Evolutionary conservation across 2,888 invertebrate genomes (phyloP).

Genomic region (Nomada ferruginata): DNA sequence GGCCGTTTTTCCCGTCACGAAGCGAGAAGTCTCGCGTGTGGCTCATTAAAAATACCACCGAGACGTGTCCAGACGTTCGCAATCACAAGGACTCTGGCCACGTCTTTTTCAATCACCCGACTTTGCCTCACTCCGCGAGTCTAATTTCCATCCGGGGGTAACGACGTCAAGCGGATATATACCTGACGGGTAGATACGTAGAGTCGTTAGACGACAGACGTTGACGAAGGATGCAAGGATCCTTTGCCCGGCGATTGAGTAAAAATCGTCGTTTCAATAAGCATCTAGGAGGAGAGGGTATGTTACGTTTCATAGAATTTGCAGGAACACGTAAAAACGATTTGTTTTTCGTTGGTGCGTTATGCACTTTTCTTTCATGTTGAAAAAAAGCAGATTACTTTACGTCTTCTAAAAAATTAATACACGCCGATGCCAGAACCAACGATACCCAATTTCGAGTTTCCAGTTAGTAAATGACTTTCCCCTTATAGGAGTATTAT

Average conservation of each 20-base stretch:
- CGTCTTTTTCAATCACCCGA: too few relatives aligned
- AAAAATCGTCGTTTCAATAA: too few relatives aligned
- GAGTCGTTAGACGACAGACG: conserved; percentile 42
- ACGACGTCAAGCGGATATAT: conserved; percentile 57
- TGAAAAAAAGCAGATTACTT: too few relatives aligned
- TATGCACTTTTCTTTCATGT: not conserved
- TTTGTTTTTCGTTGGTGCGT: too few relatives aligned
- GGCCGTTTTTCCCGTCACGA: not conserved
- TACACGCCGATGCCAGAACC: too few relatives aligned
- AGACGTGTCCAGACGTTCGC: conserved; percentile 34
- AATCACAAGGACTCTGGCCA: conserved; percentile 30
- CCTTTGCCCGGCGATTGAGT: conserved; percentile 26
- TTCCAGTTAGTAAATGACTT: too few relatives aligned
- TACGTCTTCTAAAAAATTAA: too few relatives aligned
- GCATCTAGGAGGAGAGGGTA: too few relatives aligned
- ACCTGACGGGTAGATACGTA: conserved; percentile 47
- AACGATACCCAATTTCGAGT: too few relatives aligned
- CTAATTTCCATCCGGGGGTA: conserved; percentile 26
- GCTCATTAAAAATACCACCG: conserved; percentile 49
- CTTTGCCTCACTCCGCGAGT: not conserved
- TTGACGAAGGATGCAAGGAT: conserved; percentile 29
- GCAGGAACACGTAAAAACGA: conserved; percentile 20
- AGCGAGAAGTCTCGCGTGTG: conserved; percentile 16
- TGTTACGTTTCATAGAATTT: not conserved
- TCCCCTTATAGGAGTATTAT: too few relatives aligned